Evolutionary conservation across 2,797 vertebrate genomes (phyloP).

Genomic region (Urocyon cinereoargenteus): DNA sequence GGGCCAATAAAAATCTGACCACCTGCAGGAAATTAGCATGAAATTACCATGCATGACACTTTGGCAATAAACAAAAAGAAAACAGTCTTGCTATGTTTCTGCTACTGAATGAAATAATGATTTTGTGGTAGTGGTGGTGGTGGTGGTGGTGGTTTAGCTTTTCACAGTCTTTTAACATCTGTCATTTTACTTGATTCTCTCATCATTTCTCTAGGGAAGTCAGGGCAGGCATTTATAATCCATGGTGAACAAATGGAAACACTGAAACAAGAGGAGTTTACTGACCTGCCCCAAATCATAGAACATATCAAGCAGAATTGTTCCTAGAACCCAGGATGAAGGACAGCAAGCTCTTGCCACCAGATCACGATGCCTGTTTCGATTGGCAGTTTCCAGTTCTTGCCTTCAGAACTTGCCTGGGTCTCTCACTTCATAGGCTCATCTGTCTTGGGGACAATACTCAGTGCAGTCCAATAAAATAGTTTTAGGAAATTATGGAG

Average conservation of each 20-base stretch:
- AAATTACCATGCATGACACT: not conserved
- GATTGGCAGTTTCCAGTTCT: not conserved
- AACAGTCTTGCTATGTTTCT: not conserved
- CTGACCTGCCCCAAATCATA: not conserved
- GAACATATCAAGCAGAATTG: not conserved
- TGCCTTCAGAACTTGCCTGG: not conserved
- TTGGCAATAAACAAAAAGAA: constrained; percentile 18
- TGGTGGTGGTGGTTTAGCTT: not conserved
- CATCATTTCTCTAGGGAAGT: not conserved
- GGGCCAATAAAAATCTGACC: not conserved
- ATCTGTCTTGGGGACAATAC: not conserved
- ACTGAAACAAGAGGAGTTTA: not conserved
- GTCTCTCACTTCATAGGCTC: not conserved
- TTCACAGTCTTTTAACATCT: not conserved
- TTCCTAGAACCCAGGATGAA: not conserved
- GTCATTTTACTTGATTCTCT: not conserved
- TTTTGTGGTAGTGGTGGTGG: not conserved
- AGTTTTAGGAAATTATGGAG: not conserved
- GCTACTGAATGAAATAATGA: not conserved
- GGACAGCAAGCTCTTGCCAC: not conserved
- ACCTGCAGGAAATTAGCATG: not conserved
- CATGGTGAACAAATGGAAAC: not conserved
- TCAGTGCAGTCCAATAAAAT: not conserved
- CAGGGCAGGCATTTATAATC: not conserved
- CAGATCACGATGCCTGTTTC: not conserved